Evolutionary conservation across 37 sponge, comb jelly and placozoan genomes (phyloP), one percentile per base, ranked within the genome.

Genomic region (Beroe forskalii): DNA sequence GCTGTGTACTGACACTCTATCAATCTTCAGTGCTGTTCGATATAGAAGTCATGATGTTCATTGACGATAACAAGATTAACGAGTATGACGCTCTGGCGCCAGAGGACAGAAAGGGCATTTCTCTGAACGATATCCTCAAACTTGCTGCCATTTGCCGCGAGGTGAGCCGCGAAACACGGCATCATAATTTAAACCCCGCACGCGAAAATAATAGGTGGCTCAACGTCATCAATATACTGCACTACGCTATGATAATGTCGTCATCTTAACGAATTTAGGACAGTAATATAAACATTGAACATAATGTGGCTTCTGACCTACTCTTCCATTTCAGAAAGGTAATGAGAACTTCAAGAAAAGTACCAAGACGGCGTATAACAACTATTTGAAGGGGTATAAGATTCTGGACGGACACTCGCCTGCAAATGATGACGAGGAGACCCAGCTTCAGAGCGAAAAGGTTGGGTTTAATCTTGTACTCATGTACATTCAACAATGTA

Each of bases 321-420:
- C n/a, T n/a, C n/a, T n/a, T n/a, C n/a, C n/a, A 32, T 72, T 42
- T 80, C 86, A 80, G 86, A 80, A 80, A n/a, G 86, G 86, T 12
- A 80, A 80, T 25, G 86, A 80, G 35, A 25, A 35, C 38, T 80
- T 80, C 86, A 80, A 80, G 30, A 80, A 80, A 48, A 80, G 42
- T 9, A 1, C 55, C 3, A 39, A n/a, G 55, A 4, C 37, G 30
- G 86, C 86, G 1, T 80, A 80, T 48, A 80, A 80, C 31, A 44
- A 23, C 44, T 80, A 44, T 25, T 42, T 80, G 86, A 80, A 80
- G 28, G 86, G 86, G 4, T 44, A 41, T n/a, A 80, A 42, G 86
- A 80, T 80, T 19, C 44, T 80, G 14, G 55, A 80, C 1, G 37
- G 40, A 28, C 55, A 80, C 31, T 80, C 86, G 28, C 25, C 86